Base-by-base conservation (phyloP, 2,888 invertebrate genomes). In the Eupithecia abbreviata region DNA sequence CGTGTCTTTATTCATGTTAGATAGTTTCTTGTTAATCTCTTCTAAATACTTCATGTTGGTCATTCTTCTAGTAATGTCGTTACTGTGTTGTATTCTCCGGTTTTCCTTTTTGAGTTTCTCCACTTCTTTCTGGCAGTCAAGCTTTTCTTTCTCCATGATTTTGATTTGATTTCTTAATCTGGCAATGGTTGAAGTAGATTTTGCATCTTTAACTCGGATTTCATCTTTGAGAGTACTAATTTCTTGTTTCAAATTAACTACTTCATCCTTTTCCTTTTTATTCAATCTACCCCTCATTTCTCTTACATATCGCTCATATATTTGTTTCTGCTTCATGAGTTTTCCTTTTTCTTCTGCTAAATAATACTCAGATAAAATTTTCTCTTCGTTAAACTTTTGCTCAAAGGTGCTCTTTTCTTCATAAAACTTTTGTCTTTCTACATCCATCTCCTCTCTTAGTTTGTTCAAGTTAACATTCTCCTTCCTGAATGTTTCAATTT, bases 31-130 rank as follows among this genome's bases (percentile, higher is more conserved):
- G 86, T 97, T 98, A 51, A 98, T 97, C 90, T 97, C 96, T 84
- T 97, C 96, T 79, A 98, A 93, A 89, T 97, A 96, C 93, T 96
- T 97, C 51, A 97, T 96, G 80, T 97, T 97, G n/a, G 96, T 94
- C 66, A 96, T 90, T 77, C 96, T 90, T 78, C 93, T 88, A 12
- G 96, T 91, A 72, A 96, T 94, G 80, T 96, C 92, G 88, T 96
- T 96, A 76, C 95, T 95, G 69, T 96, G 96, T 79, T 96, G 95
- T 73, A 97, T 91, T 85, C 96, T 95, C 79, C 96, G 95, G 85
- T 97, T 97, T 86, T 96, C 96, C 84, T 96, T 97, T 80, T 96
- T 96, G 5, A 97, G 85, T 84, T 96, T 96, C 75, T 97, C 97
- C 30, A 97, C 90, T 89, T 97, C 97, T 72, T 95, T 94, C 81